A percentile compares a stretch with the other conserved stretches of the same genome.
Evolutionary conservation across 2,888 invertebrate species (phyloP).

Genomic region (Drosophila barbarae): DNA sequence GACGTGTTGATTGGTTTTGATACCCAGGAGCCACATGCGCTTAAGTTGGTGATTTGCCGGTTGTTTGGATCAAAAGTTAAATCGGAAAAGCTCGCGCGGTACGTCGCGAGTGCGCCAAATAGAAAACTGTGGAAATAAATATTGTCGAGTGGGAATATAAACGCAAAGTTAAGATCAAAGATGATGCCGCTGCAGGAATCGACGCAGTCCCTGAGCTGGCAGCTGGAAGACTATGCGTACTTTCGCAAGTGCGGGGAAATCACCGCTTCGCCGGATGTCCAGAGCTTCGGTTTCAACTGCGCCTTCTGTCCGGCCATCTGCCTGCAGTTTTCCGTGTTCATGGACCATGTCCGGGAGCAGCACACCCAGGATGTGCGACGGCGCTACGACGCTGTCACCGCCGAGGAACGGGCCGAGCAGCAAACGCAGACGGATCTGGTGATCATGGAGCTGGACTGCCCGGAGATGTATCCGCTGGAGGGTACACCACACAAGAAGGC

Average conservation of each 20-base stretch:
- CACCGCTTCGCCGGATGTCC: constrained; percentile 73
- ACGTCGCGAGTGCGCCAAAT: constrained; percentile 31
- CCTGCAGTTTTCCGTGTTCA: constrained; percentile 69
- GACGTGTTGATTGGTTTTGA: constrained; percentile 48
- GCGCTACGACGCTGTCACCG: constrained; percentile 57
- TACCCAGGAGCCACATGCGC: constrained; percentile 6
- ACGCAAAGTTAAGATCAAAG: neutral
- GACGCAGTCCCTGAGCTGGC: constrained; percentile 59
- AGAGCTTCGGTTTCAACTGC: constrained; percentile 74
- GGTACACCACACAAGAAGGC: constrained; percentile 27
- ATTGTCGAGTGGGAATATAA: neutral
- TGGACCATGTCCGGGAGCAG: constrained; percentile 68
- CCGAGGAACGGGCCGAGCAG: constrained; percentile 52
- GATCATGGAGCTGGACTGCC: constrained; percentile 52
- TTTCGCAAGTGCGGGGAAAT: constrained; percentile 76
- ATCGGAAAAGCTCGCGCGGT: constrained; percentile 12
- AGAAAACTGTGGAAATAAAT: neutral
- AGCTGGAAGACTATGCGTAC: constrained; percentile 71
- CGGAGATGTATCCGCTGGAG: constrained; percentile 28
- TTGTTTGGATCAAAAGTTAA: constrained; percentile 21
- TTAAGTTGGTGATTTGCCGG: constrained; percentile 17
- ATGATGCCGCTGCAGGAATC: constrained; percentile 44
- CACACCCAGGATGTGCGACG: constrained; percentile 67
- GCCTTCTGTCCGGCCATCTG: constrained; percentile 74
- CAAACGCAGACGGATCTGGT: constrained; percentile 63